A percentile compares a stretch with the other conserved stretches of the same genome.
phyloP scores from a whole-genome alignment of 2,888 invertebrate genomes.

The Frankliniella fusca region DNA sequence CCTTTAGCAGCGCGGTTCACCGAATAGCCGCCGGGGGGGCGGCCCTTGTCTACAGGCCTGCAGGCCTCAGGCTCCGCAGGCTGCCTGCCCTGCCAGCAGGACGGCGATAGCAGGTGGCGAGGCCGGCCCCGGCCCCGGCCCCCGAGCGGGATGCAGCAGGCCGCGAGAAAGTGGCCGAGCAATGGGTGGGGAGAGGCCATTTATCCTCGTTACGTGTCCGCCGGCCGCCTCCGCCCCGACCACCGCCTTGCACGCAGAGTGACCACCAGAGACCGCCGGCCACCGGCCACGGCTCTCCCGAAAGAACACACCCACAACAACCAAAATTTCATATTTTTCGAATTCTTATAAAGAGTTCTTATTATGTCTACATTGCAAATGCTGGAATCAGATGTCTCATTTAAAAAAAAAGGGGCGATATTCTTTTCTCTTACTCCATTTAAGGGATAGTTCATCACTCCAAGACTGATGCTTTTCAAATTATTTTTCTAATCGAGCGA shows the following conservation, averaged over 20 bases:
- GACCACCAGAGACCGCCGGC: not conserved
- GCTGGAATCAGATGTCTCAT: too few relatives aligned
- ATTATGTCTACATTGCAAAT: too few relatives aligned
- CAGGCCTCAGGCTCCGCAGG: not conserved
- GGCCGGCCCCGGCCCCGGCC: too few relatives aligned
- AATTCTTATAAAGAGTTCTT: too few relatives aligned
- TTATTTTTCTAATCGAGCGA: too few relatives aligned
- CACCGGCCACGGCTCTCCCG: too few relatives aligned
- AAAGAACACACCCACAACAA: too few relatives aligned
- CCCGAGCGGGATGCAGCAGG: not conserved
- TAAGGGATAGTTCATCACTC: too few relatives aligned
- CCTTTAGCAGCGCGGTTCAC: not conserved
- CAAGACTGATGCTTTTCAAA: too few relatives aligned
- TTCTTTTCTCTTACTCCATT: too few relatives aligned
- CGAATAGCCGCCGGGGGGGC: not conserved
- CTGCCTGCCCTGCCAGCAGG: not conserved
- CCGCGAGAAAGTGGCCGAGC: not conserved
- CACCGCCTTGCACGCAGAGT: not conserved
- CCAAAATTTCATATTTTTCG: too few relatives aligned
- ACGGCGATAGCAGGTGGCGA: not conserved
- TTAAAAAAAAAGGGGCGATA: too few relatives aligned
- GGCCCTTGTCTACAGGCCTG: not conserved
- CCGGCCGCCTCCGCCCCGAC: not conserved
- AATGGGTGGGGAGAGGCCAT: not conserved
- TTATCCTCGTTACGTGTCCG: not conserved